Evolutionary conservation across 2,888 invertebrate species (phyloP).

Genomic region (Blastobasis adustella): DNA sequence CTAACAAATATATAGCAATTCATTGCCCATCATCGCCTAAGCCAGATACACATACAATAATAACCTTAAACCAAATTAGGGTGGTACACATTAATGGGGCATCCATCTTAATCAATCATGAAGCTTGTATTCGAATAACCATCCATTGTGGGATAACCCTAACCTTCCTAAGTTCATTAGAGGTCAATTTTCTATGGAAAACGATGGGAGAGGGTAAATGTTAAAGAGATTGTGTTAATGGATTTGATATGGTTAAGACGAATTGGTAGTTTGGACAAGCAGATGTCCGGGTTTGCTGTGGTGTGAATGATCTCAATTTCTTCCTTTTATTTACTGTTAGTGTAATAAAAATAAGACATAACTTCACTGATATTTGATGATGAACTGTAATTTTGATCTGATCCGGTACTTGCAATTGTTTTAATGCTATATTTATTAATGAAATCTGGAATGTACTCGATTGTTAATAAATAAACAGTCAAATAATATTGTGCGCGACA

Average conservation of each 20-base stretch:
- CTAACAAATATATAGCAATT: not conserved
- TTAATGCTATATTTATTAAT: too few relatives aligned
- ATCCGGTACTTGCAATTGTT: too few relatives aligned
- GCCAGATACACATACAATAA: not conserved
- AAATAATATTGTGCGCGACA: too few relatives aligned
- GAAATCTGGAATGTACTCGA: too few relatives aligned
- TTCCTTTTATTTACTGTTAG: too few relatives aligned
- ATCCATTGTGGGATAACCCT: slow-evolving; percentile 19
- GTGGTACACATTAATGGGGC: not conserved
- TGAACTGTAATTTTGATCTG: too few relatives aligned
- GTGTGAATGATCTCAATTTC: too few relatives aligned
- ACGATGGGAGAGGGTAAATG: slow-evolving; percentile 17
- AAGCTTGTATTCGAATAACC: not conserved
- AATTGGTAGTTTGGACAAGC: not conserved
- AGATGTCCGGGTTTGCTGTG: too few relatives aligned
- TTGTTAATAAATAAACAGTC: too few relatives aligned
- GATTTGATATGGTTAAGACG: slow-evolving; percentile 11
- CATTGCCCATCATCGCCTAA: too few relatives aligned
- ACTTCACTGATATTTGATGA: too few relatives aligned
- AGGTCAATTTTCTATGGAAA: slow-evolving; percentile 13
- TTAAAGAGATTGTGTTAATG: slow-evolving; percentile 7
- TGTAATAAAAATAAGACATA: too few relatives aligned
- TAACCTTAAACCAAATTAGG: not conserved
- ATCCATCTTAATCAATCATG: slow-evolving; percentile 39
- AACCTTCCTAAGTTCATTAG: slow-evolving; percentile 29